A percentile compares a stretch with the other conserved stretches of the same genome.
These are phyloP conservation scores for Dermochelys coriacea DNA, from an alignment of 2,797 vertebrate genomes.

Conservation along the genomic window DNA sequence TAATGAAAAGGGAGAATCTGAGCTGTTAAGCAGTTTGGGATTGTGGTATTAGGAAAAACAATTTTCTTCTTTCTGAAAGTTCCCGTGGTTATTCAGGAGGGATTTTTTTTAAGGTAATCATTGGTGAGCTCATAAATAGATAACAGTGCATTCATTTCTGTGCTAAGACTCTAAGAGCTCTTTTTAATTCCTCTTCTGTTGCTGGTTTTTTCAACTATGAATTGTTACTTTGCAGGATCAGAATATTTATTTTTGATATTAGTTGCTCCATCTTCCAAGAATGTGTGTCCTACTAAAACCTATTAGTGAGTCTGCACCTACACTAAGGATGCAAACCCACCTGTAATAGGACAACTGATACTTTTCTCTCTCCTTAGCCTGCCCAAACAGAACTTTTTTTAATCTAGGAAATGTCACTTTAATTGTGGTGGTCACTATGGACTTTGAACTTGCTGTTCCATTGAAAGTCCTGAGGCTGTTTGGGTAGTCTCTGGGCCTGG, in stretches of 20 bases:
- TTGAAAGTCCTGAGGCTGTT: not conserved
- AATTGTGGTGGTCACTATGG: not conserved
- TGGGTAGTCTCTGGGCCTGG: not conserved
- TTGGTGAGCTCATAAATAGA: slow-evolving; percentile 42
- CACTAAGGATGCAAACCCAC: not conserved
- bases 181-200: not conserved
- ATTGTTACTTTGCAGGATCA: slow-evolving; percentile 14
- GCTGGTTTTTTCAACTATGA: slow-evolving; percentile 38
- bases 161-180: not conserved
- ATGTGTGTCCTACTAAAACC: not conserved
- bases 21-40: slow-evolving; percentile 22
- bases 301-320: not conserved
- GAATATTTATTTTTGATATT: slow-evolving; percentile 46
- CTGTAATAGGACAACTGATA: not conserved
- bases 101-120: slow-evolving; percentile 22
- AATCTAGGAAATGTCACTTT: not conserved
- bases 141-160: not conserved
- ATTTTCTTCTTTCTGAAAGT: slow-evolving; percentile 22
- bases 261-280: slow-evolving; percentile 21
- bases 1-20: slow-evolving; percentile 40
- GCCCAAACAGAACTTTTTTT: not conserved
- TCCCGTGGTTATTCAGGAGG: slow-evolving; percentile 28
- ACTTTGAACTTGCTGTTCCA: not conserved
- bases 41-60: slow-evolving; percentile 23
- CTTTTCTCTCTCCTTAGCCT: not conserved